Evolutionary conservation across 2,113 vertebrate genomes (phyloP).

Genomic region (Rhea americana): DNA sequence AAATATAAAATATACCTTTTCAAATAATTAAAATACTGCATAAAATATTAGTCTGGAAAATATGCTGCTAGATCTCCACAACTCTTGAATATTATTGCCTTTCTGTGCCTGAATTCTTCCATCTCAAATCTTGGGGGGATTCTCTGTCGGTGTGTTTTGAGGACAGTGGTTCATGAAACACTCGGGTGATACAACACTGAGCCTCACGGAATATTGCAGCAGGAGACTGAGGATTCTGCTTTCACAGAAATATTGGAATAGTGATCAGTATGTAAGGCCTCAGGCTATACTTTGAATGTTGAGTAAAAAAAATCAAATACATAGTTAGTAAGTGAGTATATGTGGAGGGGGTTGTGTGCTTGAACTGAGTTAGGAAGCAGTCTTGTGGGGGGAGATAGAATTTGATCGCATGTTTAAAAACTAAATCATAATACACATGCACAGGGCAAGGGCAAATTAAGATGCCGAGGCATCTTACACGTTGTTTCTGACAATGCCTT

Average conservation of each 20-base stretch:
- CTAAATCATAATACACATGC: neutral
- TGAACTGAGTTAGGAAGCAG: neutral
- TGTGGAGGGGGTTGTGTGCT: neutral
- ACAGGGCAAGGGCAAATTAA: neutral
- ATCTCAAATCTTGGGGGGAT: neutral
- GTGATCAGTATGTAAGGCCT: neutral
- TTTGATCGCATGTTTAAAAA: conserved; percentile 2
- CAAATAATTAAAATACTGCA: neutral
- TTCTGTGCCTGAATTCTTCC: neutral
- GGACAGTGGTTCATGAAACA: neutral
- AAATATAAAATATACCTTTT: neutral
- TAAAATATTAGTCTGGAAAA: neutral
- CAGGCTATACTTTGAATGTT: neutral
- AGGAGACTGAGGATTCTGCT: neutral
- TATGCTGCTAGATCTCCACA: neutral
- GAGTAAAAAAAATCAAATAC: neutral
- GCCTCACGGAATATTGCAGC: neutral
- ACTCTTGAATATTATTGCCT: neutral
- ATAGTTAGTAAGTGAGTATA: neutral
- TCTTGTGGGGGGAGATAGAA: neutral
- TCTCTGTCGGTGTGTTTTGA: neutral
- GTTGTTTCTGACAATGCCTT: neutral
- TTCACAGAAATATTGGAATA: neutral
- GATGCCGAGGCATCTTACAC: neutral
- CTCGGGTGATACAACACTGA: neutral